Conservation (phyloP, 2,888 invertebrate genomes). For the Trisateles emortualis region DNA sequence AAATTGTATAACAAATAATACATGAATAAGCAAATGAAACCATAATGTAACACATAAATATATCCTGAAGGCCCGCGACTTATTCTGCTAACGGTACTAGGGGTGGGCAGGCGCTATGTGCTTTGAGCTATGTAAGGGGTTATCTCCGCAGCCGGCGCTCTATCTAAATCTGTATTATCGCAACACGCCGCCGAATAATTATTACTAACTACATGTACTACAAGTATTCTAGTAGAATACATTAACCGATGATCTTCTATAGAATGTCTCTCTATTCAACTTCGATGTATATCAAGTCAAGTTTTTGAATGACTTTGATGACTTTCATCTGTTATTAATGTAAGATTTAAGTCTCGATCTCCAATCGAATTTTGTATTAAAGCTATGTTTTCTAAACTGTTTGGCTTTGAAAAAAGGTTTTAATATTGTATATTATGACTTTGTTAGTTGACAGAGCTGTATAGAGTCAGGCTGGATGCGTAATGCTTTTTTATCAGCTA, state of each 20-base stretch:
- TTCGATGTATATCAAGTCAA: conserved; percentile 22
- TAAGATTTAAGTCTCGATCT: not conserved
- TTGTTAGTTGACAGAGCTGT: too few species aligned
- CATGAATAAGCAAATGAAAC: too few species aligned
- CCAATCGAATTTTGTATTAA: not conserved
- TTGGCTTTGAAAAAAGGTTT: not conserved
- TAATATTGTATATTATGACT: too few species aligned
- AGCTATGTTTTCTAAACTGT: not conserved
- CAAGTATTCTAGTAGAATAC: conserved; percentile 26
- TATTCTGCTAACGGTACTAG: conserved; percentile 58
- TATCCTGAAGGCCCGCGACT: too few species aligned
- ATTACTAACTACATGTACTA: conserved; percentile 79
- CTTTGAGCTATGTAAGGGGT: conserved; percentile 85
- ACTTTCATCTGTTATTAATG: not conserved
- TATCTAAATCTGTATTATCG: conserved; percentile 87
- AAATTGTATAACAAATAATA: too few species aligned
- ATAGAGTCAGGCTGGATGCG: too few species aligned
- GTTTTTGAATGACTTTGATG: conserved; percentile 22
- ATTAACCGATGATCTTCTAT: conserved; percentile 25
- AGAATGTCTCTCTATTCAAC: conserved; percentile 23
- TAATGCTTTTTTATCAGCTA: too few species aligned
- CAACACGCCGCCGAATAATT: conserved; percentile 82
- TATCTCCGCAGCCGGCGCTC: conserved; percentile 78
- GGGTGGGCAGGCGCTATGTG: conserved; percentile 81
- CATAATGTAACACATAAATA: not conserved